Conservation (phyloP, 2,113 vertebrate genomes). For the Hassar affinis region DNA sequence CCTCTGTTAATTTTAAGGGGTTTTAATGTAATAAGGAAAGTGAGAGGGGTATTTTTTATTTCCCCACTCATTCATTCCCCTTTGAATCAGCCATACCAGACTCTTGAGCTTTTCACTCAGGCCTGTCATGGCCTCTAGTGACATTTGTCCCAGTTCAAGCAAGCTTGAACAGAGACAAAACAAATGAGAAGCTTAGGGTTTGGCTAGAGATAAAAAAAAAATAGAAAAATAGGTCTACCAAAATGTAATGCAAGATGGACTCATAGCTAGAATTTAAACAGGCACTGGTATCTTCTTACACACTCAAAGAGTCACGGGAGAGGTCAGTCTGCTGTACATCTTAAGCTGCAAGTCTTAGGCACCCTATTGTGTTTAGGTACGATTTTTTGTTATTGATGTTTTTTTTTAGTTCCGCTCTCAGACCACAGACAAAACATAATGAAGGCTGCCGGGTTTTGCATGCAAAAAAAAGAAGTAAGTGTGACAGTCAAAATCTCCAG, state of each 20-base stretch:
- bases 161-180: constrained; percentile 2
- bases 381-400: no score
- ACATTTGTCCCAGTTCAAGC: constrained; percentile 36
- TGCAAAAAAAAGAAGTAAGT: no score
- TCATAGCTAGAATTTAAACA: not conserved
- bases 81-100: not conserved
- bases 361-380: no score
- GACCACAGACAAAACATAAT: no score
- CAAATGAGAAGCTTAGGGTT: not conserved
- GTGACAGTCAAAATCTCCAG: no score
- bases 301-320: not conserved
- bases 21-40: not conserved
- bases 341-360: no score
- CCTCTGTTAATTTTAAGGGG: not conserved
- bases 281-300: not conserved
- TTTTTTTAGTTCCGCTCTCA: no score
- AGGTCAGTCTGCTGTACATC: no score
- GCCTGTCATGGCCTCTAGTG: constrained; percentile 26
- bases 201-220: not conserved
- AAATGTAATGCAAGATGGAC: not conserved
- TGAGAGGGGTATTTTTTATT: not conserved
- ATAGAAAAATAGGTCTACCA: not conserved
- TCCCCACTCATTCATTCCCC: not conserved
- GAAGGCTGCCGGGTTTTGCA: no score
- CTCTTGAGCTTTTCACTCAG: not conserved